Percentiles rank a stretch among this genome's conserved stretches.
Evolutionary conservation across 2,113 vertebrate species (phyloP).

Genomic region (Hyperopisus bebe): DNA sequence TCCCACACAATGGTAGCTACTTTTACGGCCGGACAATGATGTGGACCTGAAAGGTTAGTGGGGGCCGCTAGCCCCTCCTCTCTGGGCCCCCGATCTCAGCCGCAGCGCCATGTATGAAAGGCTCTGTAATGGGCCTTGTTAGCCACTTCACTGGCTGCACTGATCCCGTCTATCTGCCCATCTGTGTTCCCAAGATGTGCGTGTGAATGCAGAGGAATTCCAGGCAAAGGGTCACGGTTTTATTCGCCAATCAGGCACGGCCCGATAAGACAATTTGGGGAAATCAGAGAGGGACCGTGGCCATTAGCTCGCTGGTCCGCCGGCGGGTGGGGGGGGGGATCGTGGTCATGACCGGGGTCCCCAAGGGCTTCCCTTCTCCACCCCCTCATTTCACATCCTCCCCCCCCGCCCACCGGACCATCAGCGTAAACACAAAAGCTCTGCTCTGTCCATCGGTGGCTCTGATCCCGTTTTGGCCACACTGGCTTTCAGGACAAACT

Average conservation of each 20-base stretch:
- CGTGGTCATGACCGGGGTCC: constrained; percentile 14
- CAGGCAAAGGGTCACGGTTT: constrained; percentile 69
- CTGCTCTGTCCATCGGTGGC: neutral
- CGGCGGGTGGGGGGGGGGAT: constrained; percentile 24
- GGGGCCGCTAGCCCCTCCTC: constrained; percentile 49
- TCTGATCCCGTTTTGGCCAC: neutral
- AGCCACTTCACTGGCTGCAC: constrained; percentile 72
- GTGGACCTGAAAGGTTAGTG: constrained; percentile 62
- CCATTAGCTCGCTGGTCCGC: constrained; percentile 44
- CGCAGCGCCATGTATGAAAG: constrained; percentile 74
- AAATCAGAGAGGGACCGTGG: constrained; percentile 66
- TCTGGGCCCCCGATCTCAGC: constrained; percentile 10
- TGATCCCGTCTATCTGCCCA: constrained; percentile 61
- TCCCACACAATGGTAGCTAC: constrained; percentile 65
- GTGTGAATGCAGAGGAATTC: constrained; percentile 59
- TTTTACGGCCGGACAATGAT: constrained; percentile 71
- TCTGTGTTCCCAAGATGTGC: constrained; percentile 64
- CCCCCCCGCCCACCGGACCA: constrained; percentile 37
- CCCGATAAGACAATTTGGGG: constrained; percentile 72
- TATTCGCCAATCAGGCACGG: constrained; percentile 59
- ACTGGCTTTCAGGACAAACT: neutral
- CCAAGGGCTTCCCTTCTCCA: constrained; percentile 33
- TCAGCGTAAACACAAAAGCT: neutral
- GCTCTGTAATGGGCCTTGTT: constrained; percentile 87
- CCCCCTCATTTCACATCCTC: constrained; percentile 19